Conservation (phyloP, 2,888 invertebrate species). For the Archips xylosteana region DNA sequence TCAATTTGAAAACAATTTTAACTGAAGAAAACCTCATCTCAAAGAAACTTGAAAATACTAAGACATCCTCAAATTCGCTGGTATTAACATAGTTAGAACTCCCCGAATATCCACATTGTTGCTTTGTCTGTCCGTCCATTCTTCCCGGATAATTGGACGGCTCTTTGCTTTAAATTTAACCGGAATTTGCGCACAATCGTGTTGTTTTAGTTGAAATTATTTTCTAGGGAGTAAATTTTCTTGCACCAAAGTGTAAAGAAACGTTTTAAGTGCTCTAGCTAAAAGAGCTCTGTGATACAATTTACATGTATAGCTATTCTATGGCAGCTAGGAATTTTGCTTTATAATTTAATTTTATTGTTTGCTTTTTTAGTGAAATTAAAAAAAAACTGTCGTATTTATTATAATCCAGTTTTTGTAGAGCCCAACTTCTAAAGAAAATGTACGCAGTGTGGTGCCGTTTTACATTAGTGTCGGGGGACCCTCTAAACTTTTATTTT, state of each 20-base stretch:
- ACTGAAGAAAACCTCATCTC: constrained; percentile 1
- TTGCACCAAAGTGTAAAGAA: constrained; percentile 3
- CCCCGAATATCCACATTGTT: constrained; percentile 46
- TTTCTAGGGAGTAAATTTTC: constrained; percentile 19
- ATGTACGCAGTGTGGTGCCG: too few species aligned
- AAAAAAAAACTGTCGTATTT: too few species aligned
- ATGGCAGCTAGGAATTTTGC: too few species aligned
- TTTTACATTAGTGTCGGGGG: too few species aligned
- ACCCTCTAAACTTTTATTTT: too few species aligned
- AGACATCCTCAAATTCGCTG: constrained; percentile 3
- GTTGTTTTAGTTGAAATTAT: constrained; percentile 29
- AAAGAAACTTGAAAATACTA: constrained; percentile 42
- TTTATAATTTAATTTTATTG: too few species aligned
- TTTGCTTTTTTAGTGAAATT: too few species aligned
- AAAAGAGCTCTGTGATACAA: background rate
- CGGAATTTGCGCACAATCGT: constrained; percentile 43
- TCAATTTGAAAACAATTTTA: background rate
- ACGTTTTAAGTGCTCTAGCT: background rate
- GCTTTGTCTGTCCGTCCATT: constrained; percentile 58
- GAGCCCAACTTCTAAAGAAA: too few species aligned
- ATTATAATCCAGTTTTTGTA: too few species aligned
- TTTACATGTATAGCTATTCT: background rate
- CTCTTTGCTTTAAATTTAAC: constrained; percentile 47
- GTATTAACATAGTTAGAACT: constrained; percentile 59
- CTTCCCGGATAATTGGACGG: constrained; percentile 53